Evolutionary conservation across 1,140 invertebrate species (phyloP).

Genomic region (Hycleus cichorii): DNA sequence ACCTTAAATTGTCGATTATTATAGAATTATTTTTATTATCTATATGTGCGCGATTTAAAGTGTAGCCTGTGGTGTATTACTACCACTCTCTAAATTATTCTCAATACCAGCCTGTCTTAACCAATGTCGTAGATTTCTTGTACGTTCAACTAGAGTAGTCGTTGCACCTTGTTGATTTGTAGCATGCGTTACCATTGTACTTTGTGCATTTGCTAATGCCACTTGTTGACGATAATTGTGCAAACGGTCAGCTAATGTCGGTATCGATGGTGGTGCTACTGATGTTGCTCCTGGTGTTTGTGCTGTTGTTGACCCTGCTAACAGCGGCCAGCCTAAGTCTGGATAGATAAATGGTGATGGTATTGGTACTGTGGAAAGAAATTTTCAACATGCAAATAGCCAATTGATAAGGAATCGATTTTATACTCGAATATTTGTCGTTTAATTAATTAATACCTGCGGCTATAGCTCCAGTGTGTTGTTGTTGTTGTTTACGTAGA

Average conservation of each 20-base stretch:
- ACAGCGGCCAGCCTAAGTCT: constrained; percentile 52
- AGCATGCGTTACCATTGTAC: constrained; percentile 45
- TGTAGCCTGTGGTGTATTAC: constrained; percentile 31
- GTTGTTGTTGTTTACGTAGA: constrained; percentile 54
- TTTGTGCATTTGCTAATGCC: constrained; percentile 37
- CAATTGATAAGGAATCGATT: too few relatives aligned
- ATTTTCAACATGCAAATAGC: not conserved
- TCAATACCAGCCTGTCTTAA: constrained; percentile 45
- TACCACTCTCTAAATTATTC: constrained; percentile 19
- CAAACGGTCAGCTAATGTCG: constrained; percentile 45
- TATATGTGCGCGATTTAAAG: constrained; percentile 24
- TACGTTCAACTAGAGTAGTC: constrained; percentile 56
- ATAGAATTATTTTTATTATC: not conserved
- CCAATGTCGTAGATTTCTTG: constrained; percentile 59
- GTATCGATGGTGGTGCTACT: constrained; percentile 44
- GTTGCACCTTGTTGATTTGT: constrained; percentile 38
- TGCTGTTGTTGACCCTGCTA: constrained; percentile 31
- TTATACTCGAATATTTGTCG: not conserved
- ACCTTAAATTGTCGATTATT: too few relatives aligned
- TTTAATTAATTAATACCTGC: constrained; percentile 34
- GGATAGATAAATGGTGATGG: constrained; percentile 50
- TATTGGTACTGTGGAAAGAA: constrained; percentile 25
- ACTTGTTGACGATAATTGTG: constrained; percentile 46
- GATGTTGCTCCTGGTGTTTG: constrained; percentile 12
- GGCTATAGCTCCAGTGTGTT: constrained; percentile 39